These are phyloP conservation scores for Chinchilla lanigera DNA, from an alignment of 2,113 vertebrate species.

Conservation along the genomic window DNA sequence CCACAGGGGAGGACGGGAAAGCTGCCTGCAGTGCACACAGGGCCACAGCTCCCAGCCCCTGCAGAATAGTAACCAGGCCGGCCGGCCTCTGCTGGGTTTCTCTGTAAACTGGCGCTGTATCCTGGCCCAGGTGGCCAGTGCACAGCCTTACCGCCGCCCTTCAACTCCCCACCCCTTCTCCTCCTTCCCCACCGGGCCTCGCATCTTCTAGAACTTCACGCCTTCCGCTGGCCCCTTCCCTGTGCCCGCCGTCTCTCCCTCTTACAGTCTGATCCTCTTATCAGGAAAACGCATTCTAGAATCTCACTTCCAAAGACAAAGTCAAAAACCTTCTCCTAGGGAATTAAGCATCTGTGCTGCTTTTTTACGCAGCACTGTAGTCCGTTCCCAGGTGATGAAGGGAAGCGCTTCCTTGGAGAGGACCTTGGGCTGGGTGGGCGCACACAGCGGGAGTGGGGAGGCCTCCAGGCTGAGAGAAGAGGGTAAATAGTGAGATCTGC, in stretches of 20 bases:
- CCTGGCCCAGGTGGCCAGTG: neutral
- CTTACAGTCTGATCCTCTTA: neutral
- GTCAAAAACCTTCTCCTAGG: neutral
- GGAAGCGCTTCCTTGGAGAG: conserved; percentile 35
- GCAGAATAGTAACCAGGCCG: neutral
- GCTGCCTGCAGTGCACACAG: neutral
- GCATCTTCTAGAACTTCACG: neutral
- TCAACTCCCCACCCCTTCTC: neutral
- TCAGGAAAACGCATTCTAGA: conserved; percentile 6
- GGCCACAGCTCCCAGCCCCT: neutral
- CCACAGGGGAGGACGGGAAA: neutral
- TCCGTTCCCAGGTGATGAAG: neutral
- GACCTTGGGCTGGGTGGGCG: neutral
- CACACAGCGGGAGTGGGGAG: neutral
- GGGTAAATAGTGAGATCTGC: neutral
- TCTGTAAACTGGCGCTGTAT: neutral
- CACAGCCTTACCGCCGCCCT: neutral
- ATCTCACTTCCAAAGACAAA: neutral
- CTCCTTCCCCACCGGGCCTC: neutral
- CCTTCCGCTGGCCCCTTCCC: neutral
- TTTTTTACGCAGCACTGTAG: conserved; percentile 3
- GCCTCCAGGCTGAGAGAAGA: neutral
- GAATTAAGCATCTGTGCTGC: conserved; percentile 29
- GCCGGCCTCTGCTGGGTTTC: neutral
- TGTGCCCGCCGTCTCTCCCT: neutral